Conservation (phyloP, 2,113 vertebrate genomes). For the Murina feae region DNA sequence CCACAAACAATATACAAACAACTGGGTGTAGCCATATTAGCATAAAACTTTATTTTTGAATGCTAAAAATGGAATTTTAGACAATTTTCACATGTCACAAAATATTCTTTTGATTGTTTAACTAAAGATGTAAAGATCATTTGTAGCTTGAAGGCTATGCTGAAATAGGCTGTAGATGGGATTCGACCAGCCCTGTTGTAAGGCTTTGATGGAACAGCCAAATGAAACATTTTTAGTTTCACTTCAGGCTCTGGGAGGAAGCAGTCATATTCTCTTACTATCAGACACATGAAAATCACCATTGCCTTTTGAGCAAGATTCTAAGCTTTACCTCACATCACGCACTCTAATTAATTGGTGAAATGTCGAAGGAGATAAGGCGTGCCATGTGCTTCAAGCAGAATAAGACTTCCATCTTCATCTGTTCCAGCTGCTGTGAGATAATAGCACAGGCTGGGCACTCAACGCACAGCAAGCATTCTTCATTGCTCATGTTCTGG, state of each 20-base stretch:
- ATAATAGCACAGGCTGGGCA: background rate
- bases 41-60: background rate
- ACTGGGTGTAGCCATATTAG: background rate
- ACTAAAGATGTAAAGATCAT: slow-evolving; percentile 5
- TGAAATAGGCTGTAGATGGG: background rate
- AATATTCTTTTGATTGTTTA: background rate
- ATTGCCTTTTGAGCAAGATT: background rate
- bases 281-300: background rate
- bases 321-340: background rate
- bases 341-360: background rate
- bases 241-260: background rate
- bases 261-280: background rate
- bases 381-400: background rate
- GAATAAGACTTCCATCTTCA: background rate
- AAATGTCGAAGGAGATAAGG: background rate
- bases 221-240: background rate
- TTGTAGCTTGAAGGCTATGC: background rate
- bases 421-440: background rate
- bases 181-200: background rate
- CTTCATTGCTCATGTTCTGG: background rate
- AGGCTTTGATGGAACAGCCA: background rate
- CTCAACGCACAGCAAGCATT: background rate
- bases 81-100: background rate
- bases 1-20: background rate
- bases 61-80: background rate